Conservation (phyloP, 2,113 vertebrate species). For the Dermatemys mawii region DNA sequence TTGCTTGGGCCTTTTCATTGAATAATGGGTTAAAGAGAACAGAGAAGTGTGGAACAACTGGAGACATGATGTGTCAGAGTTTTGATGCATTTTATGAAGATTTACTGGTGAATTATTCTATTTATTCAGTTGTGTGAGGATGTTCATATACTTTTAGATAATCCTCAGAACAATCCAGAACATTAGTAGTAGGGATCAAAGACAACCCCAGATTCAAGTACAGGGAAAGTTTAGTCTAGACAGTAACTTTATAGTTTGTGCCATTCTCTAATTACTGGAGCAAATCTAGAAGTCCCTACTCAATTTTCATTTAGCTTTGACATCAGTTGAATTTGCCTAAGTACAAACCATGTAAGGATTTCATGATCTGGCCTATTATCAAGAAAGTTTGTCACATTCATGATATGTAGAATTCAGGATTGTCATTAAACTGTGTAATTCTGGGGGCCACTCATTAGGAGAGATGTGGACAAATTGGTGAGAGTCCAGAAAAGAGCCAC, state of each 20-base stretch:
- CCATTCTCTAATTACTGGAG: neutral
- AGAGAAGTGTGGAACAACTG: neutral
- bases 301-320: neutral
- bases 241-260: neutral
- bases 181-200: neutral
- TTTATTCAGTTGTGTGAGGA: neutral
- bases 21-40: neutral
- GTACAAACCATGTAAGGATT: neutral
- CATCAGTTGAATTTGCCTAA: neutral
- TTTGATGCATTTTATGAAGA: neutral
- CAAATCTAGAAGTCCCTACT: neutral
- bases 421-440: neutral
- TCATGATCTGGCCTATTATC: neutral
- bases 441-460: neutral
- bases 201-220: neutral
- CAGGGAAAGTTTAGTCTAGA: neutral
- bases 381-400: fast-evolving
- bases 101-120: neutral
- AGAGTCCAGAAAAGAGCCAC: neutral
- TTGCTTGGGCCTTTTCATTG: neutral
- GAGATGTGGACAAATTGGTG: neutral
- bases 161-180: neutral
- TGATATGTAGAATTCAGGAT: neutral
- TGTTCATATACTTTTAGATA: neutral
- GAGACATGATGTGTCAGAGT: neutral